Conservation (phyloP, 1,140 invertebrate genomes). For the Yoshiicerus persimilis region DNA sequence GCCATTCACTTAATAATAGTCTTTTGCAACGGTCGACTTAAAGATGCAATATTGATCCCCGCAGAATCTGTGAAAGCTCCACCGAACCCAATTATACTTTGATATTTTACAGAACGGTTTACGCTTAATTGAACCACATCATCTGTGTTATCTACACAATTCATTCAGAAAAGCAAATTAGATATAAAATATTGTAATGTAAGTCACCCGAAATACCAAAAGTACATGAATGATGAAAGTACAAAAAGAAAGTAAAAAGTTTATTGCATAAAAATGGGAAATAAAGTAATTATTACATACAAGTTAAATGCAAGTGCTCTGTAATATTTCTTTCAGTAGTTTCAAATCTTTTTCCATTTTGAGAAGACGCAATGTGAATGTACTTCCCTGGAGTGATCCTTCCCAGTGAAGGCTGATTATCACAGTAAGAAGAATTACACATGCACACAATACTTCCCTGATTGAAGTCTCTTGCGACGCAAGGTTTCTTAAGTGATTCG, state of each 20-base stretch:
- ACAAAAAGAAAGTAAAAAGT: too few relatives aligned
- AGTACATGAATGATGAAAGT: too few relatives aligned
- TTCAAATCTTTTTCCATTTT: conserved; percentile 25
- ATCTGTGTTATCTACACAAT: not conserved
- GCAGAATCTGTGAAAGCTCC: conserved; percentile 64
- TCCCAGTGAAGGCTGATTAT: conserved; percentile 59
- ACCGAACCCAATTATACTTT: conserved; percentile 61
- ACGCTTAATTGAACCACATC: not conserved
- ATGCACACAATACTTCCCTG: conserved; percentile 71
- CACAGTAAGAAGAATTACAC: conserved; percentile 80
- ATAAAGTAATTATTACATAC: too few relatives aligned
- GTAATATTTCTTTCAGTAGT: not conserved
- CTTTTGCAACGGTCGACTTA: conserved; percentile 53
- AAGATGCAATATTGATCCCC: conserved; percentile 57
- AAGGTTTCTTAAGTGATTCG: conserved; percentile 45
- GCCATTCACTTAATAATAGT: conserved; percentile 59
- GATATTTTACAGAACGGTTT: conserved; percentile 36
- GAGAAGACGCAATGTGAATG: conserved; percentile 24
- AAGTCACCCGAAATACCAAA: not conserved
- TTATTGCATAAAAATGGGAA: not conserved
- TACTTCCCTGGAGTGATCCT: not conserved
- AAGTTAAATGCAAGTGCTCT: too few relatives aligned
- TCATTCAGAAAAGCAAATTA: not conserved
- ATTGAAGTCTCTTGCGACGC: conserved; percentile 55
- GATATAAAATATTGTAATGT: not conserved